Conservation (phyloP, 2,888 invertebrate species). For the Parnassius smintheus region DNA sequence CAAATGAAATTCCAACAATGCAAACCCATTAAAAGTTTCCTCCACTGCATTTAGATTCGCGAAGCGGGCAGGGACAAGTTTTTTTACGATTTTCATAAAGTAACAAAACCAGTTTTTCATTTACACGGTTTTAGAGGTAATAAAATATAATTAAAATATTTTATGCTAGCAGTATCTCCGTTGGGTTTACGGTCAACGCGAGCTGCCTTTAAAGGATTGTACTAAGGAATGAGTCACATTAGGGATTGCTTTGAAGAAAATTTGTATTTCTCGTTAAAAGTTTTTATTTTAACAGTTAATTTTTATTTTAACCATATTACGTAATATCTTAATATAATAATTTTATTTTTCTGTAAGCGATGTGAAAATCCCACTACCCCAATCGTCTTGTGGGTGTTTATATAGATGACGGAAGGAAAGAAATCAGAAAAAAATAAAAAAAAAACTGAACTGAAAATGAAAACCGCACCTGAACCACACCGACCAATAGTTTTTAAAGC, state of each 20-base stretch:
- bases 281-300: too few species aligned
- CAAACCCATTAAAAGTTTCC: conserved; percentile 65
- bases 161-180: conserved; percentile 71
- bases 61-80: conserved; percentile 64
- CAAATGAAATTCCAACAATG: conserved; percentile 73
- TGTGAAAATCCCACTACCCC: too few species aligned
- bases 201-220: conserved; percentile 56
- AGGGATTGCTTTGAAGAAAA: conserved; percentile 24
- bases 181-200: conserved; percentile 63
- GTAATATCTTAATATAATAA: too few species aligned
- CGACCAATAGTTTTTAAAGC: too few species aligned
- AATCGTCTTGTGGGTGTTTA: too few species aligned
- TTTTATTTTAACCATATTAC: too few species aligned
- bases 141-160: conserved; percentile 82
- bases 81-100: conserved; percentile 77
- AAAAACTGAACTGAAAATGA: too few species aligned
- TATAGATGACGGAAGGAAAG: too few species aligned
- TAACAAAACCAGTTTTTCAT: conserved; percentile 77
- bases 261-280: too few species aligned
- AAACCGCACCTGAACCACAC: too few species aligned
- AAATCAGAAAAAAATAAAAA: too few species aligned
- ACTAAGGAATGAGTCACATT: conserved; percentile 44
- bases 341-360: too few species aligned
- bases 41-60: conserved; percentile 44
- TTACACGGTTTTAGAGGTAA: conserved; percentile 78